Evolutionary conservation across 2,888 invertebrate species (phyloP), one percentile per base, ranked within the genome.

Genomic region (Pollenia griseotomentosa): DNA sequence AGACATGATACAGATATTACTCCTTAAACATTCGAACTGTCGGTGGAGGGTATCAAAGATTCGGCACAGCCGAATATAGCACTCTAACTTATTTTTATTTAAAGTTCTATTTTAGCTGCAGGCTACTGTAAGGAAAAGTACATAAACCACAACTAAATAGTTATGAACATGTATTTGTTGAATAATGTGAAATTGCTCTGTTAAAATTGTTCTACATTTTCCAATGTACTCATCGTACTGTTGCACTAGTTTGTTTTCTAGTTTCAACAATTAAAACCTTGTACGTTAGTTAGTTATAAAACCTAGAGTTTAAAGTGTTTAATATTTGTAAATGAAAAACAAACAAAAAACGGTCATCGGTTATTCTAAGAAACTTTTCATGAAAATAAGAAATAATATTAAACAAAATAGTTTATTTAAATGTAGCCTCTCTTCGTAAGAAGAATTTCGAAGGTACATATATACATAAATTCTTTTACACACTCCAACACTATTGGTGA

Each of bases 241-340:
- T 63, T 51, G 75, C 63, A 12, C 40, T 12, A 48, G 16, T 57
- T 77, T 33, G 16, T 42, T 16, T 44, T 12, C 33, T 23, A 68
- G 40, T 19, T 78, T 48, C 40, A 48, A 40, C 46, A 63, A 75
- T 75, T 51, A 16, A 68, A 78, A 68, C 57, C 57, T 68, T 59
- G 46, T 48, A 48, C 55, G 33, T 16, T 46, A 53, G 0, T 2
- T 75, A 51, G 5, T 51, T 51, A 48, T 51, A 51, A 44, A 65
- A 19, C 14, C 23, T 19, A 33, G 57, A 23, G 59, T 74, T 59
- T 23, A 33, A 74, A 11, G 46, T 57, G 59, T 57, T 42, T 14
- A 16, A 53, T 55, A 44, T 53, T 53, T 42, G 10, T 12, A 70
- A 19, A 57, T 6, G 33, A 33, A 33, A 33, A 33, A 33, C 33